These are phyloP conservation scores for Andrena hattorfiana DNA, from an alignment of 2,888 invertebrate genomes.

Conservation along the genomic window DNA sequence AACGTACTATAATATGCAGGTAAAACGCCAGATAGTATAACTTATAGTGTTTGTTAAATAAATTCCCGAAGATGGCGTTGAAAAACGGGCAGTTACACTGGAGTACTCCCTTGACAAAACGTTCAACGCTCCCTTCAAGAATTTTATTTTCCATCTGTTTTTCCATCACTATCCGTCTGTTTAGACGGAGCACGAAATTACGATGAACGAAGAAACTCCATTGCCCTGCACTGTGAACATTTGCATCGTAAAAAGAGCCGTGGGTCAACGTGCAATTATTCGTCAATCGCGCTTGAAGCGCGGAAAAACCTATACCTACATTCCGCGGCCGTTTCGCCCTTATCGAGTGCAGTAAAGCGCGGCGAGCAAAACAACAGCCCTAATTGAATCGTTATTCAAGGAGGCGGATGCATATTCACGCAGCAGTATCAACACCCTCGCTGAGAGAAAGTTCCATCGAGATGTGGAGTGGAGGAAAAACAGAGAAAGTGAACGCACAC, in stretches of 20 bases:
- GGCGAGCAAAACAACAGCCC: conserved; percentile 30
- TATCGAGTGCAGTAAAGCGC: conserved; percentile 9
- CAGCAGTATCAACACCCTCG: conserved; percentile 25
- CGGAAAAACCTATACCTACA: not conserved
- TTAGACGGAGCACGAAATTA: not conserved
- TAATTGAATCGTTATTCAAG: conserved; percentile 55
- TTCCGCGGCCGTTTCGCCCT: not conserved
- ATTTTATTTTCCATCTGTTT: too few species aligned
- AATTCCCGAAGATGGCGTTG: too few species aligned
- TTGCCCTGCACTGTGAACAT: not conserved
- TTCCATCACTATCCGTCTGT: too few species aligned
- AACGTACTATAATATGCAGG: too few species aligned
- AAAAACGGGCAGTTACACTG: too few species aligned
- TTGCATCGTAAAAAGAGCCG: not conserved
- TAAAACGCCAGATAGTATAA: too few species aligned
- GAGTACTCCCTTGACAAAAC: not conserved
- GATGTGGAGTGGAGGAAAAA: conserved; percentile 16
- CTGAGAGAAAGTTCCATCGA: conserved; percentile 23
- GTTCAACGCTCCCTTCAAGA: not conserved
- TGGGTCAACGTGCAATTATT: not conserved
- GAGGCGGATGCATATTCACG: conserved; percentile 49
- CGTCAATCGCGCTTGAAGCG: not conserved
- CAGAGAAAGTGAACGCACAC: conserved; percentile 45
- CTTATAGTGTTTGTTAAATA: too few species aligned
- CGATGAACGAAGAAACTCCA: not conserved